A percentile compares a stretch with the other conserved stretches of the same genome.
Evolutionary conservation across 2,888 invertebrate species (phyloP).

Genomic region (Drosophila nigricruria): DNA sequence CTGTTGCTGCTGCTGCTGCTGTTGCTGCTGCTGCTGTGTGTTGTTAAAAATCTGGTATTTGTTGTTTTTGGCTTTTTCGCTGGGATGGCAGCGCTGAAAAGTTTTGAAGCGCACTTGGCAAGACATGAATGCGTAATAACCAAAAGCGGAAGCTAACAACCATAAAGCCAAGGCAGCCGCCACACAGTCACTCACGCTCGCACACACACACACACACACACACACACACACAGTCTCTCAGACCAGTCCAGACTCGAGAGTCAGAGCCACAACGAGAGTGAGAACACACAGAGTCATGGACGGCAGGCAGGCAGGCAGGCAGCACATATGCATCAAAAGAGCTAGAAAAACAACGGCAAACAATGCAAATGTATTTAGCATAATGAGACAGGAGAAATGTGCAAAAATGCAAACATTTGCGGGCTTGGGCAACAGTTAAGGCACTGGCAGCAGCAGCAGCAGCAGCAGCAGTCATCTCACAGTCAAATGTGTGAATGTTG

Average conservation of each 20-base stretch:
- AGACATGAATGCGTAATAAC: slow-evolving; percentile 82
- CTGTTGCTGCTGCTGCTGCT: slow-evolving; percentile 16
- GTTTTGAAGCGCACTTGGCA: slow-evolving; percentile 81
- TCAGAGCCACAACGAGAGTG: slow-evolving; percentile 25
- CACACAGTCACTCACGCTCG: slow-evolving; percentile 41
- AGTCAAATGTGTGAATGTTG: slow-evolving; percentile 72
- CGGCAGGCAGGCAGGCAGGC: slow-evolving; percentile 46
- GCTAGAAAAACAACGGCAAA: slow-evolving; percentile 82
- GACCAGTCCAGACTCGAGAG: slow-evolving; percentile 22
- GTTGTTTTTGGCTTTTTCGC: slow-evolving; percentile 79
- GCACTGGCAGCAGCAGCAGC: slow-evolving; percentile 17
- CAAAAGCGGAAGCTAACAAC: slow-evolving; percentile 82
- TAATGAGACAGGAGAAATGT: slow-evolving; percentile 83
- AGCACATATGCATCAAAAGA: slow-evolving; percentile 82
- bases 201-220: slow-evolving; percentile 10
- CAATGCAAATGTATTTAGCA: slow-evolving; percentile 84
- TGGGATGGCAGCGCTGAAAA: slow-evolving; percentile 56
- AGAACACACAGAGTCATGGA: slow-evolving; percentile 27
- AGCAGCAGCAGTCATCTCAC: slow-evolving; percentile 53
- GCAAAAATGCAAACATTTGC: slow-evolving; percentile 82
- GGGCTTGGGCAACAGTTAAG: slow-evolving; percentile 51
- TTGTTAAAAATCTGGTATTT: slow-evolving; percentile 80
- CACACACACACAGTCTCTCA: no score
- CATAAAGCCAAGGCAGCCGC: slow-evolving; percentile 75
- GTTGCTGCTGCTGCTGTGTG: slow-evolving; percentile 36